phyloP scores from a whole-genome alignment of 2,113 vertebrate species.

The Anoura caudifer region DNA sequence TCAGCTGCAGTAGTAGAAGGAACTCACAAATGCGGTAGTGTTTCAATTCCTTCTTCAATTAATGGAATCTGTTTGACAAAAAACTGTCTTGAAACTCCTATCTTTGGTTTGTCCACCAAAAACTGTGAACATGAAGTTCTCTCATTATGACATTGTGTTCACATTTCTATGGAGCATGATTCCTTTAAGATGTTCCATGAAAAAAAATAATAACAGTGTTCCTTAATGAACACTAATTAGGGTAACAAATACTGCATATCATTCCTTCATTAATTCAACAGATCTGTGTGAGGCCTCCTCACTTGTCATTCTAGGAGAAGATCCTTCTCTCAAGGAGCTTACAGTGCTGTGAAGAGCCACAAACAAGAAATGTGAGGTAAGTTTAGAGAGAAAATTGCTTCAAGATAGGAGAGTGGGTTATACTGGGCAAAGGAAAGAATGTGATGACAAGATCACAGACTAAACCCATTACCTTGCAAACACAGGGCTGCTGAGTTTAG shows the following conservation, averaged over 20 bases:
- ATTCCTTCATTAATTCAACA: neutral
- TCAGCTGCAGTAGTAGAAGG: neutral
- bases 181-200: neutral
- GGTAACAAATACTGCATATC: fast-evolving
- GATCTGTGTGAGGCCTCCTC: neutral
- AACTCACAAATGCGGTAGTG: neutral
- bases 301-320: neutral
- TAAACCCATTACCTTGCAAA: fast-evolving
- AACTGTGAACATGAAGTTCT: neutral
- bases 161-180: neutral
- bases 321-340: neutral
- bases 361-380: neutral
- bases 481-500: fast-evolving
- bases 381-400: neutral
- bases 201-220: neutral
- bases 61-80: neutral
- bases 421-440: too few relatives aligned
- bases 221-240: neutral
- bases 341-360: neutral
- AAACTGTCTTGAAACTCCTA: neutral
- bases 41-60: neutral
- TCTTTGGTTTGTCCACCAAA: neutral
- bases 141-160: neutral
- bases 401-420: fast-evolving
- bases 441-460: too few relatives aligned